Base-by-base conservation (phyloP, 2,113 vertebrate genomes). In the Microcebus tavaratra region DNA sequence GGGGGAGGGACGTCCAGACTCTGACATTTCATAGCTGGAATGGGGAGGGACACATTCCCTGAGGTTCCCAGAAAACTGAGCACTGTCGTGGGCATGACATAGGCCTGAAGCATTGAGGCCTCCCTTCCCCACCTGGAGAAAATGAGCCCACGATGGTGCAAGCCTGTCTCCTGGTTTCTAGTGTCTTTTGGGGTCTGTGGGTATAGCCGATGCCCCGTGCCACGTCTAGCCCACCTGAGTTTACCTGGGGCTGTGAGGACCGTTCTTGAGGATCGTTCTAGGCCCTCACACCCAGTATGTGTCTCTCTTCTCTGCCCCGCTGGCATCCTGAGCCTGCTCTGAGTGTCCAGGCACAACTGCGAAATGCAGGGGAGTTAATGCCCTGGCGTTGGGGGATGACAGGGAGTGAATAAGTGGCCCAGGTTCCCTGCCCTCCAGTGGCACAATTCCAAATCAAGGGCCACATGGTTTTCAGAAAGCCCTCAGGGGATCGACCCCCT, bases 301-400 rank as follows among this genome's bases (percentile, higher is more conserved):
- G 18, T 23, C 8, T 83, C 29, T 73, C 36, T n/a, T 78, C n/a
- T 65, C 70, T 61, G 42, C 20, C 48, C 12, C n/a, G 8, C 31
- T 55, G 23, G 59, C 31, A 31, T 73, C 81, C 78, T 55, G 17
- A 31, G 8, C 42, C 70, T 31, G 9, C 29, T 92, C 39, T 12
- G 65, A 90, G 18, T 59, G 8, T 31, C 57, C 73, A 75, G 31
- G 17, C 5, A 53, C 39, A 48, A 25, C 27, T 3, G 1, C 20
- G 18, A 68, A 20, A 50, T 50, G 4, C 59, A 81, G 21, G 6
- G 5, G 78, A 59, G 11, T 45, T 31, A 81, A 6, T 88, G 42
- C 27, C 17, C 0, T 2, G 4, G 36, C 4, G 8, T 10, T 57
- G 55, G 2, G 50, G 6, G n/a, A 2, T 80, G 45, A 25, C 42